Evolutionary conservation across 2,888 invertebrate genomes (phyloP).

Genomic region (Elmis aenea): DNA sequence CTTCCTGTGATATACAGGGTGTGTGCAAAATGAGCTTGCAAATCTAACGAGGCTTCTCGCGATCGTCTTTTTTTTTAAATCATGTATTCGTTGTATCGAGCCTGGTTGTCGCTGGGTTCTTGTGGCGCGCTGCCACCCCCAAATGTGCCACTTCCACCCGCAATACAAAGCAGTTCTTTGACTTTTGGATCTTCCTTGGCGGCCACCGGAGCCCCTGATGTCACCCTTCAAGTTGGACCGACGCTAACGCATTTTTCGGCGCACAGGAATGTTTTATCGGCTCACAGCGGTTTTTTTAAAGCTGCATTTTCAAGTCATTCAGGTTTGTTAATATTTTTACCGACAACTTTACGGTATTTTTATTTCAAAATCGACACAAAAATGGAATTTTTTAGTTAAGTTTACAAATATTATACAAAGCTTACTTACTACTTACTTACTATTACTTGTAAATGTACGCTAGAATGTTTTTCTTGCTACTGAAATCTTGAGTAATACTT

Average conservation of each 20-base stretch:
- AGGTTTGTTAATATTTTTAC: too few species aligned
- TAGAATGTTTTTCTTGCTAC: too few species aligned
- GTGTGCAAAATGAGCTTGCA: too few species aligned
- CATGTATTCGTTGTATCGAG: constrained; percentile 48
- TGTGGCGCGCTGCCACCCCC: constrained; percentile 22
- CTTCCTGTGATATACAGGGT: too few species aligned
- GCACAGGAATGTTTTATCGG: constrained; percentile 59
- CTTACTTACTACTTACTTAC: too few species aligned
- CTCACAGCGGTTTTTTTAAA: constrained; percentile 68
- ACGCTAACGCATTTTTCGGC: constrained; percentile 62
- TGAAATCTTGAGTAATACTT: too few species aligned
- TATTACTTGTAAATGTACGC: too few species aligned
- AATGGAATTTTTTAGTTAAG: not conserved
- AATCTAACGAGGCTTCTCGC: too few species aligned
- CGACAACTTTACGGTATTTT: not conserved
- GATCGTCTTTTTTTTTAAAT: constrained; percentile 4
- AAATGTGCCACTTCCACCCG: constrained; percentile 19
- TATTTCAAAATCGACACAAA: not conserved
- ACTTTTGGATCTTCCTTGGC: constrained; percentile 15
- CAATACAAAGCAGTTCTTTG: constrained; percentile 1
- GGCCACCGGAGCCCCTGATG: constrained; percentile 50
- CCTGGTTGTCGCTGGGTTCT: constrained; percentile 45
- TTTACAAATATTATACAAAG: too few species aligned
- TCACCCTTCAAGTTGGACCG: constrained; percentile 59
- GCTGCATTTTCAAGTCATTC: constrained; percentile 51